Conservation (phyloP, 2,888 invertebrate genomes). For the Hypolimnas misippus region DNA sequence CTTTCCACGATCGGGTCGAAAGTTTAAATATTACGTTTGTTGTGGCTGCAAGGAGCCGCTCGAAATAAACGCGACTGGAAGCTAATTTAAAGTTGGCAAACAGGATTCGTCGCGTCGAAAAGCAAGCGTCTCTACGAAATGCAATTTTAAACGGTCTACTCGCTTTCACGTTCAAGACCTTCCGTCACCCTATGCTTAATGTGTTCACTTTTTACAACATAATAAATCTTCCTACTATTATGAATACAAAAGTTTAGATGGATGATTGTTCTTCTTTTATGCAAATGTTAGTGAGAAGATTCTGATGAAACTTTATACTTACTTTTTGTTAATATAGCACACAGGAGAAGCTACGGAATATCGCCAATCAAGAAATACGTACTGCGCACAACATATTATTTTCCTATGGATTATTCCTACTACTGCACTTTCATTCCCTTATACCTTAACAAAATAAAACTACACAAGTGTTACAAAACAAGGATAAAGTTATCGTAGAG, state of each 20-base stretch:
- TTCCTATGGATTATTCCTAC: too few relatives aligned
- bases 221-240: neutral
- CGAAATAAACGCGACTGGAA: constrained; percentile 16
- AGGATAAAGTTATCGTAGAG: too few relatives aligned
- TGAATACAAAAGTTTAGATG: too few relatives aligned
- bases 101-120: constrained; percentile 43
- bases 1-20: constrained; percentile 16
- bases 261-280: neutral
- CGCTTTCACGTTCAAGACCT: constrained; percentile 1
- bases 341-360: too few relatives aligned
- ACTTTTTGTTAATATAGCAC: too few relatives aligned
- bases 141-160: constrained; percentile 19
- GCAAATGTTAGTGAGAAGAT: too few relatives aligned
- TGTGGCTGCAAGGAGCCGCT: constrained; percentile 2
- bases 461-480: too few relatives aligned
- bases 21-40: constrained; percentile 28
- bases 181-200: neutral
- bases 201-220: neutral
- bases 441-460: too few relatives aligned
- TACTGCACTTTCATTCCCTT: too few relatives aligned
- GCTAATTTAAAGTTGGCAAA: constrained; percentile 50
- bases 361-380: too few relatives aligned
- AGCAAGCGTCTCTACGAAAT: constrained; percentile 4
- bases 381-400: too few relatives aligned
- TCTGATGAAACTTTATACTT: too few relatives aligned